Conservation (phyloP, 1,140 invertebrate species). For the Hycleus cichorii region DNA sequence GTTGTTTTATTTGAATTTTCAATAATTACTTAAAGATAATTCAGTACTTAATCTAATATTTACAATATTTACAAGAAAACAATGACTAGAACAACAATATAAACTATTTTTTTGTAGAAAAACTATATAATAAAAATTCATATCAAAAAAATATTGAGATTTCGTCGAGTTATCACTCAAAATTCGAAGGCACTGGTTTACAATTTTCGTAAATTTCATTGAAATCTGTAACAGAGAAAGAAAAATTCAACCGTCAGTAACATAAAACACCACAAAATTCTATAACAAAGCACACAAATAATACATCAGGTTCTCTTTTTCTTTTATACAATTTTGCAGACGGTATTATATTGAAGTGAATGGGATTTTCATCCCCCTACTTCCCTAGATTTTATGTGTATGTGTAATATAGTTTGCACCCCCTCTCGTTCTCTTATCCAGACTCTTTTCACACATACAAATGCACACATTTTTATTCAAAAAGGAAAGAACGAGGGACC, state of each 20-base stretch:
- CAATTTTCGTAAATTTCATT: constrained; percentile 13
- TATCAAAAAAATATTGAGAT: constrained; percentile 11
- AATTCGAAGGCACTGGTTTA: constrained; percentile 35
- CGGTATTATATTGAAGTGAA: constrained; percentile 26
- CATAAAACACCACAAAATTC: neutral
- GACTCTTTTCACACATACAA: no score
- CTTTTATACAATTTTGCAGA: constrained; percentile 29
- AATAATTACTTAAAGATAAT: no score
- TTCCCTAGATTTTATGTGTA: neutral
- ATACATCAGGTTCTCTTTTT: constrained; percentile 6
- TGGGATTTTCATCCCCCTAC: neutral
- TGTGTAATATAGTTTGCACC: neutral
- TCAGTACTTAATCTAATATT: constrained; percentile 18
- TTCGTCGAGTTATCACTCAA: constrained; percentile 27
- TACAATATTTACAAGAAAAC: constrained; percentile 33
- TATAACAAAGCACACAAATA: neutral
- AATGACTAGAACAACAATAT: constrained; percentile 37
- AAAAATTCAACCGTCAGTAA: constrained; percentile 6
- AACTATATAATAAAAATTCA: constrained; percentile 15
- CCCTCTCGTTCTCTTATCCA: no score
- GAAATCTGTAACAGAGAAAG: constrained; percentile 34
- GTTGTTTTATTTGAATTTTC: no score
- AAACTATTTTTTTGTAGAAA: constrained; percentile 26
- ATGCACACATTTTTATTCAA: no score
- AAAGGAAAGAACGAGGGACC: no score